These are phyloP conservation scores for Megaptera novaeangliae DNA, from an alignment of 2,113 vertebrate genomes.

Conservation along the genomic window DNA sequence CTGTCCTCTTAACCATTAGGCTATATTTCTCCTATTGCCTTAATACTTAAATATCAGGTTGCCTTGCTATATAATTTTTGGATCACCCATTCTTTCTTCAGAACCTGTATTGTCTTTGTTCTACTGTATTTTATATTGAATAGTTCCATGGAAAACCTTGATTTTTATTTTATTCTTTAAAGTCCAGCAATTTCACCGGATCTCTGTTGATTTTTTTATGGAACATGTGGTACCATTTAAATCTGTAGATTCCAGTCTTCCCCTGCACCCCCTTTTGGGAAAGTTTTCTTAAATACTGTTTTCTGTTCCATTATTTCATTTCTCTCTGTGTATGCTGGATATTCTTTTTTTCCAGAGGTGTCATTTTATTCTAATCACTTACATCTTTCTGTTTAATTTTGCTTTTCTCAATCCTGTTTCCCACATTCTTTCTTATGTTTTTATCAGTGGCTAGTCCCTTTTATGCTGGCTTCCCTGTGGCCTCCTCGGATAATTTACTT, in stretches of 20 bases:
- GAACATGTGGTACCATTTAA: not conserved
- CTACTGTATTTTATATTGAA: not conserved
- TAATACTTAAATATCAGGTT: not conserved
- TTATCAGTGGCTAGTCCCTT: not conserved
- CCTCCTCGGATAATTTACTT: not conserved
- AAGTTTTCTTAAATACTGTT: not conserved
- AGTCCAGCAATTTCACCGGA: not conserved
- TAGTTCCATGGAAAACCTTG: not conserved
- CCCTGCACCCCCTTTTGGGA: not conserved
- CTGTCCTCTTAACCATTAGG: not conserved
- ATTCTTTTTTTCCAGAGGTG: not conserved
- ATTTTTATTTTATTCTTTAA: not conserved
- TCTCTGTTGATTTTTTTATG: not conserved
- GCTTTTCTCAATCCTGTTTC: not conserved
- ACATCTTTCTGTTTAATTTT: slow-evolving; percentile 11
- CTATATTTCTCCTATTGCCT: not conserved
- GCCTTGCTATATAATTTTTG: not conserved
- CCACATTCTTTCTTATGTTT: not conserved
- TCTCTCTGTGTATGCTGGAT: not conserved
- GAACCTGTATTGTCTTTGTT: not conserved
- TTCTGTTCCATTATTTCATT: not conserved
- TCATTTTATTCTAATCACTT: not conserved
- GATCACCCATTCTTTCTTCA: not conserved
- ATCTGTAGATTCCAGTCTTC: not conserved
- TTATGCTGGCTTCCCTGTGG: not conserved